Percentiles rank a stretch among this genome's conserved stretches.
Evolutionary conservation across 2,888 invertebrate species (phyloP).

Genomic region (Phyto melanocephala): DNA sequence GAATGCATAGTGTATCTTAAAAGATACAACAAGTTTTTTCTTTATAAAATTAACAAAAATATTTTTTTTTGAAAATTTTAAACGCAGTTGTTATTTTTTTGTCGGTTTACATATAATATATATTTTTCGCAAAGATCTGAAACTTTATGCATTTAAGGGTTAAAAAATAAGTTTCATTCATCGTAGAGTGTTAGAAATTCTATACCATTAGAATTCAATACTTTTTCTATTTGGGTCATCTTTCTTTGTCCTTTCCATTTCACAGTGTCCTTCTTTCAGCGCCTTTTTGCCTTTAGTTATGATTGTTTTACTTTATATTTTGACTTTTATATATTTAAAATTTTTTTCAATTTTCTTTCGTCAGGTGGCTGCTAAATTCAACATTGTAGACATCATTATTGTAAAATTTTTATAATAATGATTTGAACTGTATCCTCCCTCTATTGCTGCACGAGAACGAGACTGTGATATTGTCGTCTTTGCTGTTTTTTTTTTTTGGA

Average conservation of each 20-base stretch:
- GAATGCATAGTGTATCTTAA: no score
- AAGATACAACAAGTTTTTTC: no score
- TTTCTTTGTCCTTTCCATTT: not conserved
- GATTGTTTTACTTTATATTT: not conserved
- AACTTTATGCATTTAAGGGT: no score
- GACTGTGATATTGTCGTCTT: not conserved
- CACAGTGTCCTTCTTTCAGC: not conserved
- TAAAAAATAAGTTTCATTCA: not conserved
- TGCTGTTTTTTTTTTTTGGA: not conserved
- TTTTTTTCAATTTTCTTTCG: not conserved
- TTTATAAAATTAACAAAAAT: no score
- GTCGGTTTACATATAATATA: no score
- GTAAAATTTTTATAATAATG: conserved; percentile 7
- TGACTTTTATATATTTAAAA: not conserved
- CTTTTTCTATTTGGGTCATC: not conserved
- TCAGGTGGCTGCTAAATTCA: not conserved
- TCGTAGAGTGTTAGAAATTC: not conserved
- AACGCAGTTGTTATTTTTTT: no score
- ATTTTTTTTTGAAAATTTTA: no score
- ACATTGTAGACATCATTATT: not conserved
- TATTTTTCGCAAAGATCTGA: no score
- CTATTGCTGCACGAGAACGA: conserved; percentile 30
- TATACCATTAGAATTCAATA: not conserved
- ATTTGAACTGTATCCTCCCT: not conserved
- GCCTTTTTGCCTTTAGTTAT: conserved; percentile 11